phyloP scores from a whole-genome alignment of 2,888 invertebrate genomes.

The Drosophila fungiperda region DNA sequence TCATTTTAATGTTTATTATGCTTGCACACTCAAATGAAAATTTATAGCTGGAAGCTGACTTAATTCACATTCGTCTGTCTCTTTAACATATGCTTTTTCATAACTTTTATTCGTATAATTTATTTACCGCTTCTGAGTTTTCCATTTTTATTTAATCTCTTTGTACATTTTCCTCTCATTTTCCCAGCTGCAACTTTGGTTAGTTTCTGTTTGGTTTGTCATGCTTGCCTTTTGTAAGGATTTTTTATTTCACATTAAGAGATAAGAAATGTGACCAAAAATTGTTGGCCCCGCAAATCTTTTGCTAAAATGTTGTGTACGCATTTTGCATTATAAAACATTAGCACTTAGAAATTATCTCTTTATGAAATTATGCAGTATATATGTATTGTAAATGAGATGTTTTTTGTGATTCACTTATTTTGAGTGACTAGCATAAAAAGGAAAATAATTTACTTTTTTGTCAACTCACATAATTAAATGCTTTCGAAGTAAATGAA shows the following conservation, averaged over 20 bases:
- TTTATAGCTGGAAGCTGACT: conserved; percentile 22
- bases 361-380: background rate
- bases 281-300: background rate
- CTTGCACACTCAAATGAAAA: conserved; percentile 15
- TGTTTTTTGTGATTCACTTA: background rate
- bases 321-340: conserved; percentile 16
- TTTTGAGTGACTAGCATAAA: background rate
- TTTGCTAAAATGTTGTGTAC: background rate
- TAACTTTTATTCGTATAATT: conserved; percentile 32
- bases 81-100: conserved; percentile 26
- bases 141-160: background rate
- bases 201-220: conserved; percentile 29
- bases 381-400: background rate
- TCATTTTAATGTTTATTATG: conserved; percentile 52
- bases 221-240: conserved; percentile 18
- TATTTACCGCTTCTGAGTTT: conserved; percentile 22
- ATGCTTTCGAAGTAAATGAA: background rate
- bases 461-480: background rate
- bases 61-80: conserved; percentile 27
- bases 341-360: conserved; percentile 30
- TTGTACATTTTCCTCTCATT: conserved; percentile 4
- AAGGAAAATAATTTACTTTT: background rate
- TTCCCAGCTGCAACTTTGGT: conserved; percentile 9
- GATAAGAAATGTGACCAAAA: conserved; percentile 40
- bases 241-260: conserved; percentile 31